Conservation (phyloP, 2,888 invertebrate genomes). For the Dynastes tityus region DNA sequence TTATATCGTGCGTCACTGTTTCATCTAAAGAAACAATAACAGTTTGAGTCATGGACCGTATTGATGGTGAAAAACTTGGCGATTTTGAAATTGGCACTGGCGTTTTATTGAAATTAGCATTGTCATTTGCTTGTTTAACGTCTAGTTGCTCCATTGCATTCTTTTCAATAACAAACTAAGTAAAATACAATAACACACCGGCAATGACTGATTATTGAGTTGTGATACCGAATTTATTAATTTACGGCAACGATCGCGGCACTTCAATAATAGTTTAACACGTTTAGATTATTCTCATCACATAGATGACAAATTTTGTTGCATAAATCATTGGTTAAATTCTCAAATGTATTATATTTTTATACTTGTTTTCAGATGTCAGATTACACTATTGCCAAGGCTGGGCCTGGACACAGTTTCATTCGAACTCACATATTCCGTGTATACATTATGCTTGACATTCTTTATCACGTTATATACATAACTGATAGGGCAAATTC, state of each 20-base stretch:
- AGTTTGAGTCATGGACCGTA: conserved; percentile 68
- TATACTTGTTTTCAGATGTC: conserved; percentile 63
- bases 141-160: conserved; percentile 58
- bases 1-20: conserved; percentile 75
- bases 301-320: conserved; percentile 36
- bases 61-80: conserved; percentile 66
- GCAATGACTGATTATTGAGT: background rate
- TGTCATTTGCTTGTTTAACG: conserved; percentile 57
- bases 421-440: conserved; percentile 56
- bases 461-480: conserved; percentile 49
- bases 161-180: conserved; percentile 39
- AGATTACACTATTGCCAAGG: conserved; percentile 61
- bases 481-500: conserved; percentile 44
- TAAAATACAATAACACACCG: conserved; percentile 21
- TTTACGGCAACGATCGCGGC: conserved; percentile 32
- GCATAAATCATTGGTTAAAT: conserved; percentile 38
- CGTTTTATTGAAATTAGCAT: conserved; percentile 66
- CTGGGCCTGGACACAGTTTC: conserved; percentile 59
- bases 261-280: conserved; percentile 22
- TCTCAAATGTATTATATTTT: conserved; percentile 43
- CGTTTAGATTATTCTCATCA: conserved; percentile 32
- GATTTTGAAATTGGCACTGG: conserved; percentile 68
- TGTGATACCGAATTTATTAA: conserved; percentile 39
- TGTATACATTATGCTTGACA: conserved; percentile 38
- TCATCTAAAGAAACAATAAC: conserved; percentile 69